Percentiles rank a stretch among this genome's conserved stretches.
Evolutionary conservation across 1,140 invertebrate genomes (phyloP).

Genomic region (Radopholus similis): DNA sequence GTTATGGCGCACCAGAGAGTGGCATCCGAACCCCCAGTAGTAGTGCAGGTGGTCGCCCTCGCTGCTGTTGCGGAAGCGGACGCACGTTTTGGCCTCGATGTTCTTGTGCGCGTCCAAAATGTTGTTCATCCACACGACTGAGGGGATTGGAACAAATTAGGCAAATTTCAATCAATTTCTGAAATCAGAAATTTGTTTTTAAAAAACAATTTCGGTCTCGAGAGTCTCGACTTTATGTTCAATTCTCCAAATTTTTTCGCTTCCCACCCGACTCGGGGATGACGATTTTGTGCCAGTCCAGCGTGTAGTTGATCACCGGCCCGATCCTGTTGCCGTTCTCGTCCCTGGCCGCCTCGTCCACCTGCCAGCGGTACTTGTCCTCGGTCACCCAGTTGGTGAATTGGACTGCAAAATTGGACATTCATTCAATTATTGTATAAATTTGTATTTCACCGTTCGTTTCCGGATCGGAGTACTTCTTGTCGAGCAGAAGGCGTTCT

Average conservation of each 20-base stretch:
- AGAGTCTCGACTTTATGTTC: neutral
- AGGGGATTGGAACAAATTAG: no score
- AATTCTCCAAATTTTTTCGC: neutral
- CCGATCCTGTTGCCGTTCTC: neutral
- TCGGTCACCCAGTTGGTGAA: slow-evolving; percentile 16
- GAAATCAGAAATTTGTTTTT: neutral
- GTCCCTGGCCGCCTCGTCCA: neutral
- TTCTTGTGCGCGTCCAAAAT: slow-evolving; percentile 22
- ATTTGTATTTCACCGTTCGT: neutral
- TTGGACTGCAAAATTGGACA: neutral
- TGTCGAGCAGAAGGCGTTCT: neutral
- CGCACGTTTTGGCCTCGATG: slow-evolving; percentile 10
- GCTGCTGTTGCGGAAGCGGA: slow-evolving; percentile 13
- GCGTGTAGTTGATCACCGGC: slow-evolving; percentile 10
- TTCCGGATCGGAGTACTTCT: neutral
- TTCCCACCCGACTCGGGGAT: neutral
- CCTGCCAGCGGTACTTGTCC: slow-evolving; percentile 7
- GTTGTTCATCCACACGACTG: slow-evolving; percentile 14
- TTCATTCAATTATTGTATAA: neutral
- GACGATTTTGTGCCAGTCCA: slow-evolving; percentile 19
- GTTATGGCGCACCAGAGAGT: neutral
- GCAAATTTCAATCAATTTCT: neutral
- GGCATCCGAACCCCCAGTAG: slow-evolving; percentile 14
- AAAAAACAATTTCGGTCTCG: neutral
- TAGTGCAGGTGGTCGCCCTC: slow-evolving; percentile 19